phyloP scores from a whole-genome alignment of 1,140 invertebrate species.

The Brachionus sp. region DNA sequence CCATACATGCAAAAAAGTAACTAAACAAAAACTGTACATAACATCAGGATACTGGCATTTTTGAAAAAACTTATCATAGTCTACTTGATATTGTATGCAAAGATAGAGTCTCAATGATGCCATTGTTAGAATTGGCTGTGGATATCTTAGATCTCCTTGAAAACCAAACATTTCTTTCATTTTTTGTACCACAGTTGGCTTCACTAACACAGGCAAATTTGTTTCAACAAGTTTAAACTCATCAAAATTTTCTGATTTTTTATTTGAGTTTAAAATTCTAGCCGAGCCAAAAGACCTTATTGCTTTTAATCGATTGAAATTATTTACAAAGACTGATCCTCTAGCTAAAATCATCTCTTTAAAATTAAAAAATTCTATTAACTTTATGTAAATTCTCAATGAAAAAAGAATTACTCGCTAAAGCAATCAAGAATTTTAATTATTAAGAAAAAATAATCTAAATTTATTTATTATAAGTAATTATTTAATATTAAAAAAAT shows the following conservation, averaged over 20 bases:
- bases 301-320: not conserved
- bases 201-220: conserved; percentile 25
- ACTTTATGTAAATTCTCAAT: not conserved
- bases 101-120: conserved; percentile 28
- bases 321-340: not conserved
- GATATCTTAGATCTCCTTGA: conserved; percentile 25
- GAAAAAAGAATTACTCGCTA: not conserved
- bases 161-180: conserved; percentile 10
- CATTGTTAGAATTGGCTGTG: not conserved
- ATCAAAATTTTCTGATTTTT: not conserved
- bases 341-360: not conserved
- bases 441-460: not conserved
- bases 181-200: conserved; percentile 23
- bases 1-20: conserved; percentile 45
- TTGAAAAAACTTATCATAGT: conserved; percentile 41
- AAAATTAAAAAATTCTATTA: not conserved
- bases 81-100: conserved; percentile 44
- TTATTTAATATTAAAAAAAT: not conserved
- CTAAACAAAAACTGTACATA: conserved; percentile 31
- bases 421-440: not conserved
- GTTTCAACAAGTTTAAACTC: not conserved
- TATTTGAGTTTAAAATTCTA: not conserved
- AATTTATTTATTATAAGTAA: not conserved
- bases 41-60: conserved; percentile 22
- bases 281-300: not conserved